Conservation (phyloP, 2,113 vertebrate genomes). For the Syngnathus scovelli region DNA sequence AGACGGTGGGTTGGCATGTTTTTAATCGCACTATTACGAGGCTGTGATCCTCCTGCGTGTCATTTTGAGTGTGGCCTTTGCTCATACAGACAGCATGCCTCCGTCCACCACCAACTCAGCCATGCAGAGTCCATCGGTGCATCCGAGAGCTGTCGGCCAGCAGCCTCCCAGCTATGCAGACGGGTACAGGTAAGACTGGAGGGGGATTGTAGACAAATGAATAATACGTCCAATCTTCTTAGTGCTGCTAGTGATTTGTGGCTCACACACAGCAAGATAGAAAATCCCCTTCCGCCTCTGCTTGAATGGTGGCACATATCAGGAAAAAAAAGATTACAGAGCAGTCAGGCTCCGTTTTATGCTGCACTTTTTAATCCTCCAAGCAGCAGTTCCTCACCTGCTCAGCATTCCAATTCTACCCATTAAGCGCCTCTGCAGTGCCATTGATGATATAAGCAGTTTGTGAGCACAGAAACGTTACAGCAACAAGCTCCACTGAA, state of each 20-base stretch:
- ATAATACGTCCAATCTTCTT: conserved; percentile 25
- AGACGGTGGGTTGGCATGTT: conserved; percentile 73
- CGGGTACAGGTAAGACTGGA: conserved; percentile 16
- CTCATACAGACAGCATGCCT: conserved; percentile 79
- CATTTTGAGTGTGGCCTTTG: conserved; percentile 17
- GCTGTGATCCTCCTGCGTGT: not conserved
- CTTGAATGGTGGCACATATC: conserved; percentile 18
- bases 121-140: conserved; percentile 85
- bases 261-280: conserved; percentile 4
- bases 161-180: conserved; percentile 69
- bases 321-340: conserved; percentile 20
- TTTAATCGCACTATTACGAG: not conserved
- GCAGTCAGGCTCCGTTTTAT: conserved; percentile 40
- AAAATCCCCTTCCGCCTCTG: conserved; percentile 23
- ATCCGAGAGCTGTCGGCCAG: conserved; percentile 80
- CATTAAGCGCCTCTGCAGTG: conserved; percentile 16
- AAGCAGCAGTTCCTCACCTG: conserved; percentile 18
- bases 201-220: conserved; percentile 11
- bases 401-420: conserved; percentile 5
- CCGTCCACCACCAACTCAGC: conserved; percentile 89
- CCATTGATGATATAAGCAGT: conserved; percentile 18
- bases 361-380: conserved; percentile 48
- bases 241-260: conserved; percentile 12
- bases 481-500: conserved; percentile 47
- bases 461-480: conserved; percentile 26